Conservation (phyloP, 2,797 vertebrate species). For the Ataeniobius toweri region DNA sequence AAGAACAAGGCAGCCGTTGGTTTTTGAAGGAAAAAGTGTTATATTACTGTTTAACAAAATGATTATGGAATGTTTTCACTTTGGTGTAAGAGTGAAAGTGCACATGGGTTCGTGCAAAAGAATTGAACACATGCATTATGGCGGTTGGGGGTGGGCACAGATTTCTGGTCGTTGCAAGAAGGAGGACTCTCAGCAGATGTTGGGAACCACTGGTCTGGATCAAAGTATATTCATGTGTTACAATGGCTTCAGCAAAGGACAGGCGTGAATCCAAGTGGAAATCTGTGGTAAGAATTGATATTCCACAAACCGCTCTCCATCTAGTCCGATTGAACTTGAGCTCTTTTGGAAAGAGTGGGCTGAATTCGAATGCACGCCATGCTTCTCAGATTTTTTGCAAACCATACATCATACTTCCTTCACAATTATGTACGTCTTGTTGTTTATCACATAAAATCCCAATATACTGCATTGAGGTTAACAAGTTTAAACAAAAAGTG, state of each 20-base stretch:
- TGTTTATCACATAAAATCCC: slow-evolving; percentile 1
- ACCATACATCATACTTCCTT: neutral
- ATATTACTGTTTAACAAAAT: neutral
- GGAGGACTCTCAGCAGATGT: neutral
- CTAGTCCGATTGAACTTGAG: no score
- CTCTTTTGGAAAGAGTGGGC: no score
- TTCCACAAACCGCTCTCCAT: no score
- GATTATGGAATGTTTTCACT: neutral
- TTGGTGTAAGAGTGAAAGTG: neutral
- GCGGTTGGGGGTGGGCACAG: no score
- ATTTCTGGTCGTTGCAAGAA: neutral
- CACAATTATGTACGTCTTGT: neutral
- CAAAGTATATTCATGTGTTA: neutral
- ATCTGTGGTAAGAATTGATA: neutral
- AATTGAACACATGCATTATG: no score
- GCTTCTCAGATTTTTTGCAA: no score
- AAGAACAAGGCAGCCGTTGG: neutral
- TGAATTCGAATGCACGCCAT: no score
- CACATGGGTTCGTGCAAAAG: no score
- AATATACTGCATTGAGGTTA: neutral
- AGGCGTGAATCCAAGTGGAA: neutral
- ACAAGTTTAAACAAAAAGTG: neutral
- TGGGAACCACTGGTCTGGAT: neutral
- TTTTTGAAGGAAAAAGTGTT: neutral
- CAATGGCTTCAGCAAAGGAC: neutral